Conservation (phyloP, 1,140 invertebrate genomes). For the Drosophila subpulchrella region DNA sequence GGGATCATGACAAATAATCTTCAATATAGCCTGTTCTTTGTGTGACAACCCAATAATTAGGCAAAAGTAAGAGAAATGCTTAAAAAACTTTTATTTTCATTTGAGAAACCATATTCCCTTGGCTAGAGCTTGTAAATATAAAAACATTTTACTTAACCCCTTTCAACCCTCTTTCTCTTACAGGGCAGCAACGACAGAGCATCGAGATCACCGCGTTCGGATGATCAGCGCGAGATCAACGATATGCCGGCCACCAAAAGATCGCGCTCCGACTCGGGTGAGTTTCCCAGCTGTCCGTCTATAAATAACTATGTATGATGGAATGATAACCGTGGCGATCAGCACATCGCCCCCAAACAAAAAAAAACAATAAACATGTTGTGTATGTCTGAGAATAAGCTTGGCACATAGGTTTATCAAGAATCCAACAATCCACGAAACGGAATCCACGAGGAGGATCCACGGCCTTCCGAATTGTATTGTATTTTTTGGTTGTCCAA, state of each 20-base stretch:
- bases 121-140: neutral
- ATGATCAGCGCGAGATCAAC: slow-evolving; percentile 75
- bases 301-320: slow-evolving; percentile 52
- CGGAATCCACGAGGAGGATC: slow-evolving; percentile 17
- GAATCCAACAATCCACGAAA: slow-evolving; percentile 16
- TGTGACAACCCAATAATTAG: no score
- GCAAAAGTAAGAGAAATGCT: no score
- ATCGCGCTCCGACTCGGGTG: slow-evolving; percentile 79
- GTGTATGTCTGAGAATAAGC: slow-evolving; percentile 41
- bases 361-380: slow-evolving; percentile 6
- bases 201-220: slow-evolving; percentile 79
- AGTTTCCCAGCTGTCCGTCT: slow-evolving; percentile 52
- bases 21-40: no score
- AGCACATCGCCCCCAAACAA: slow-evolving; percentile 12
- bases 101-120: neutral
- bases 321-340: slow-evolving; percentile 43
- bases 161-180: slow-evolving; percentile 11
- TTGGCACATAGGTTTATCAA: slow-evolving; percentile 52
- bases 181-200: slow-evolving; percentile 83
- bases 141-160: neutral
- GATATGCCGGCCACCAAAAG: slow-evolving; percentile 71
- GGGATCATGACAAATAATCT: no score
- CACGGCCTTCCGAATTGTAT: slow-evolving; percentile 27
- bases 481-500: slow-evolving; percentile 43
- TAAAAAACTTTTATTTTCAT: no score